Percentiles rank a stretch among this genome's conserved stretches.
Conservation (phyloP, 2,113 vertebrate genomes). For the Amphiprion ocellaris region DNA sequence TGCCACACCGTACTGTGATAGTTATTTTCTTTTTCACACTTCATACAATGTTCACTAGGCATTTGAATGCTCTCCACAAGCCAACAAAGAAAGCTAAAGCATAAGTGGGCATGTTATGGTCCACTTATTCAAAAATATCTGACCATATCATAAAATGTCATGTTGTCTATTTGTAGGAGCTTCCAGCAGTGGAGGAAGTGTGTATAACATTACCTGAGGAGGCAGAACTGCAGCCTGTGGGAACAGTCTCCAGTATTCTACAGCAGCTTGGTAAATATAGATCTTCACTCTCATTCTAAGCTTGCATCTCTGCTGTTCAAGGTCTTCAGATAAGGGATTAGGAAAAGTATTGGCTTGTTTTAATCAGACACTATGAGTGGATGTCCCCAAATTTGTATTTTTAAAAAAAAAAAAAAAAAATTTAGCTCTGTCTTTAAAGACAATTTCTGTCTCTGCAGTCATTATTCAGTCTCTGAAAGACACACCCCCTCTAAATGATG, state of each 20-base stretch:
- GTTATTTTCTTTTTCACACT: too few relatives aligned
- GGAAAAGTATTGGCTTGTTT: background rate
- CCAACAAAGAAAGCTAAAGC: too few relatives aligned
- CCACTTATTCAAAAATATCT: too few relatives aligned
- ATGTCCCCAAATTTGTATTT: too few relatives aligned
- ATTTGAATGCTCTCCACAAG: too few relatives aligned
- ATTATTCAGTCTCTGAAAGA: slow-evolving; percentile 91
- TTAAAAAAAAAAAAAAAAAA: too few relatives aligned
- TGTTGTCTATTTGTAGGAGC: slow-evolving; percentile 80
- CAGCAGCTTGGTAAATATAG: slow-evolving; percentile 87
- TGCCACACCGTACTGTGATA: too few relatives aligned
- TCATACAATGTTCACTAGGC: too few relatives aligned
- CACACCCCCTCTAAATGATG: slow-evolving; percentile 89
- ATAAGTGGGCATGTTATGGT: too few relatives aligned
- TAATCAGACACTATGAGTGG: background rate
- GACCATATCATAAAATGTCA: too few relatives aligned
- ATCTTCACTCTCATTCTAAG: background rate
- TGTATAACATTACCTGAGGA: slow-evolving; percentile 86
- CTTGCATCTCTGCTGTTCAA: background rate
- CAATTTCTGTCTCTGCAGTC: slow-evolving; percentile 77
- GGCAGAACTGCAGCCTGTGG: slow-evolving; percentile 87
- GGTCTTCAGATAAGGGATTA: background rate
- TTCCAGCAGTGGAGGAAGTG: slow-evolving; percentile 89
- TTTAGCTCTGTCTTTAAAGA: background rate
- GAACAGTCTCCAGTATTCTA: slow-evolving; percentile 89